Evolutionary conservation across 2,888 invertebrate genomes (phyloP).

Genomic region (Lepidonotus clava): DNA sequence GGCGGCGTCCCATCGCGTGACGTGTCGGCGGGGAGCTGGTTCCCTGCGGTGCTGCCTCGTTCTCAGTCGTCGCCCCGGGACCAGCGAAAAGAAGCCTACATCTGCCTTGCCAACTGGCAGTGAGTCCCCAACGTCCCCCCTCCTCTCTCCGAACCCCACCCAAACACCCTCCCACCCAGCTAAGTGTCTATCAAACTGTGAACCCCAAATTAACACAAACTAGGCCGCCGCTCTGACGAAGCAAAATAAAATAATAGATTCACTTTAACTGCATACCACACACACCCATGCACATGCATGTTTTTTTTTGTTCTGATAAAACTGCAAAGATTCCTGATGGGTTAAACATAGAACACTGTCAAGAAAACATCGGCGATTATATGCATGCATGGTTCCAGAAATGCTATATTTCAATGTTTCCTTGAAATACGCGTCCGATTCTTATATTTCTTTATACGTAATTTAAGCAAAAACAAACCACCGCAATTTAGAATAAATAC

Average conservation of each 20-base stretch:
- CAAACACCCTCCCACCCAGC: neutral
- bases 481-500: too few relatives aligned
- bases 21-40: slow-evolving; percentile 23
- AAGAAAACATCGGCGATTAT: too few relatives aligned
- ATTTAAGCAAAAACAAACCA: too few relatives aligned
- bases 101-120: slow-evolving; percentile 25
- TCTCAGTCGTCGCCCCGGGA: slow-evolving; percentile 1
- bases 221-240: neutral
- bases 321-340: too few relatives aligned
- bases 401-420: too few relatives aligned
- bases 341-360: too few relatives aligned
- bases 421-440: too few relatives aligned
- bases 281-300: too few relatives aligned
- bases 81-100: slow-evolving; percentile 17
- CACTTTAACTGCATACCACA: neutral
- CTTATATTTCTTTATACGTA: too few relatives aligned
- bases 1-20: slow-evolving; percentile 19
- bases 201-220: slow-evolving; percentile 12
- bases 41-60: slow-evolving; percentile 7
- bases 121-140: neutral
- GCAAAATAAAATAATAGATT: neutral
- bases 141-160: neutral
- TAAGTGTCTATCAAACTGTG: slow-evolving; percentile 21
- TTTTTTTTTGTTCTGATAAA: too few relatives aligned
- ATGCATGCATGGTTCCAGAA: too few relatives aligned